Evolutionary conservation across 1,140 invertebrate genomes (phyloP).

Genomic region (Drosophila chauvacae): DNA sequence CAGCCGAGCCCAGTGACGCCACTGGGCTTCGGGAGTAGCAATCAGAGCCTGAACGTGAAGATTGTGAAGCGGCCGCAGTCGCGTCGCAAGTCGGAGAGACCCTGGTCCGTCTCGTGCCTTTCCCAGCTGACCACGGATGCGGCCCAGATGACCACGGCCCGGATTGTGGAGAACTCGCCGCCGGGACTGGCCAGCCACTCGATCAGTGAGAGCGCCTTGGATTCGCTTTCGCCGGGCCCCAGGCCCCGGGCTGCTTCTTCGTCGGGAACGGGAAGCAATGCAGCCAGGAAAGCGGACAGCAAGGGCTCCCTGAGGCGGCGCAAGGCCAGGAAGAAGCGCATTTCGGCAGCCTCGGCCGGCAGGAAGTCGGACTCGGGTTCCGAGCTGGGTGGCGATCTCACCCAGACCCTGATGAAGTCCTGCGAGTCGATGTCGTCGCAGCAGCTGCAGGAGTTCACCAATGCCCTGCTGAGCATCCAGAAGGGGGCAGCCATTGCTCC

Average conservation of each 20-base stretch:
- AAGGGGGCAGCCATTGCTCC: slow-evolving; percentile 43
- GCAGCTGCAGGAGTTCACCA: slow-evolving; percentile 80
- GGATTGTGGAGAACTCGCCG: slow-evolving; percentile 60
- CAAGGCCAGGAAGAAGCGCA: slow-evolving; percentile 87
- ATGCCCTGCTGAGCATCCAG: slow-evolving; percentile 72
- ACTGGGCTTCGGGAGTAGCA: slow-evolving; percentile 72
- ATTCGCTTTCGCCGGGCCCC: slow-evolving; percentile 87
- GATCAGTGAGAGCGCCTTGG: slow-evolving; percentile 94
- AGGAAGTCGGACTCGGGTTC: slow-evolving; percentile 88
- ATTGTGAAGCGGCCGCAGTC: slow-evolving; percentile 72
- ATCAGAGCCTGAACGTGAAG: slow-evolving; percentile 78
- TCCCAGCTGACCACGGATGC: slow-evolving; percentile 87
- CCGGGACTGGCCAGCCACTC: slow-evolving; percentile 87
- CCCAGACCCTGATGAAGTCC: slow-evolving; percentile 79
- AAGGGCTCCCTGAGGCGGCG: slow-evolving; percentile 86
- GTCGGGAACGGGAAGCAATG: slow-evolving; percentile 67
- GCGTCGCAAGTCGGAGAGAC: slow-evolving; percentile 86
- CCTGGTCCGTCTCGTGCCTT: slow-evolving; percentile 93
- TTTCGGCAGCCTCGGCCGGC: slow-evolving; percentile 63
- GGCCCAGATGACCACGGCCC: slow-evolving; percentile 64
- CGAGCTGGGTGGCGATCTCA: slow-evolving; percentile 81
- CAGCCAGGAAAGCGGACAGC: slow-evolving; percentile 84
- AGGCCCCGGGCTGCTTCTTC: slow-evolving; percentile 79
- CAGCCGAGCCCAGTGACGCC: slow-evolving; percentile 34
- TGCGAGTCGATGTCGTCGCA: slow-evolving; percentile 85